Base-by-base conservation (phyloP, 2,113 vertebrate species). In the Marmota monax region DNA sequence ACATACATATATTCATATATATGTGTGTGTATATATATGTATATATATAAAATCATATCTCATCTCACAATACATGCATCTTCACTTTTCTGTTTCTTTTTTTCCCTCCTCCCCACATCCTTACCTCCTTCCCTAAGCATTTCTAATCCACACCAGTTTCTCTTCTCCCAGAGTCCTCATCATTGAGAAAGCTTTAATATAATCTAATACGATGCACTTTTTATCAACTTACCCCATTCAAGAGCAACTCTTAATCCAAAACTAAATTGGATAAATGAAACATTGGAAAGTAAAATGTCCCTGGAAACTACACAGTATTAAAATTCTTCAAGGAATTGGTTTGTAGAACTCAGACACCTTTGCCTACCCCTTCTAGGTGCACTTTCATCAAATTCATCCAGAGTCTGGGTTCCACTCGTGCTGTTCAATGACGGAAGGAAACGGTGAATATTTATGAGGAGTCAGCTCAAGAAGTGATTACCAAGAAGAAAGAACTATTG, bases 31-130 rank as follows among this genome's bases (percentile, higher is more conserved):
- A 51, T 51, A 56, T 56, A 56, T 56, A 6, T 56, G 4, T 56
- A 7, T 58, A 7, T 22, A 22, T 7, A 22, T 58, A 58, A 22
- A n/a, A 17, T 8, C 48, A 29, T 32, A 11, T 7, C 29, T 82
- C 13, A 20, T 73, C 0, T 34, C 42, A 29, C 6, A 78, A 18
- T 3, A 51, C 1, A 20, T 32, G 10, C 22, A 22, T 32, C 45
- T 80, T 63, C 13, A n/a, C 2, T 7, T 1, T 72, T 20, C 22
- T 22, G 4, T 1, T 34, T 9, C 67, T 17, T 27, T 85, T 27
- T 7, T 0, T 70, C 7, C 29, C 9, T 48, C 2, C 37, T 10
- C 4, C 16, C 25, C 7, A 18, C 4, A 25, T 25, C 42, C 27
- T n/a, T 0, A 25, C 9, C 2, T 6, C 12, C 23, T 77, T 1